A percentile compares a stretch with the other conserved stretches of the same genome.
These are phyloP conservation scores for Lagocephalus sceleratus DNA, from an alignment of 2,797 vertebrate genomes.

Conservation along the genomic window DNA sequence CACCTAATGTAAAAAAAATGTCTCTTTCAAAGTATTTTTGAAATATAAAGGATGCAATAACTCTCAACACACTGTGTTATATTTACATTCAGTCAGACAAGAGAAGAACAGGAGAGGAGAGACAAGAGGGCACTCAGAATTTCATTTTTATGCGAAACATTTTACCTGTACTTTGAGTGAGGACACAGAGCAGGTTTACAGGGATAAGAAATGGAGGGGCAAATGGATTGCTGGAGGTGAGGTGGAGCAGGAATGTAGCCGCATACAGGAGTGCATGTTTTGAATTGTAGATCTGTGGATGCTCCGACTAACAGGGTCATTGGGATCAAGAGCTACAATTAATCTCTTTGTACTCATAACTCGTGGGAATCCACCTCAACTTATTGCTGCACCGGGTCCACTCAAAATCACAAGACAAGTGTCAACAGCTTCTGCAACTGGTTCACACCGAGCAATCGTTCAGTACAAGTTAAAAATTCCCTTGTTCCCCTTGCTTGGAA, in stretches of 20 bases:
- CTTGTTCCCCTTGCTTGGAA: too few relatives aligned
- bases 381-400: not conserved
- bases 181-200: constrained; percentile 38
- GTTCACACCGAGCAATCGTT: too few relatives aligned
- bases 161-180: constrained; percentile 58
- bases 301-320: constrained; percentile 33
- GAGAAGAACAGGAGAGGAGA: constrained; percentile 51
- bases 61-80: constrained; percentile 24
- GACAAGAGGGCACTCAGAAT: too few relatives aligned
- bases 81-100: constrained; percentile 31
- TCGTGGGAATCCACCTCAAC: constrained; percentile 8
- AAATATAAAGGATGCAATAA: too few relatives aligned
- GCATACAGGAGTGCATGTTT: constrained; percentile 17
- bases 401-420: not conserved
- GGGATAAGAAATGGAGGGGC: constrained; percentile 39
- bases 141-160: too few relatives aligned
- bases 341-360: constrained; percentile 35
- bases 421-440: too few relatives aligned
- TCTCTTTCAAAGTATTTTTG: too few relatives aligned
- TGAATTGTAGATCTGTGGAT: constrained; percentile 8
- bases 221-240: constrained; percentile 29
- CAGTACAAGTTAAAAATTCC: not conserved
- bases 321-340: constrained; percentile 54
- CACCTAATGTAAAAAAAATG: too few relatives aligned
- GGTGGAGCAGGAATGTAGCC: constrained; percentile 32